Base-by-base conservation (phyloP, 2,797 vertebrate species). In the Myotis pilosus region DNA sequence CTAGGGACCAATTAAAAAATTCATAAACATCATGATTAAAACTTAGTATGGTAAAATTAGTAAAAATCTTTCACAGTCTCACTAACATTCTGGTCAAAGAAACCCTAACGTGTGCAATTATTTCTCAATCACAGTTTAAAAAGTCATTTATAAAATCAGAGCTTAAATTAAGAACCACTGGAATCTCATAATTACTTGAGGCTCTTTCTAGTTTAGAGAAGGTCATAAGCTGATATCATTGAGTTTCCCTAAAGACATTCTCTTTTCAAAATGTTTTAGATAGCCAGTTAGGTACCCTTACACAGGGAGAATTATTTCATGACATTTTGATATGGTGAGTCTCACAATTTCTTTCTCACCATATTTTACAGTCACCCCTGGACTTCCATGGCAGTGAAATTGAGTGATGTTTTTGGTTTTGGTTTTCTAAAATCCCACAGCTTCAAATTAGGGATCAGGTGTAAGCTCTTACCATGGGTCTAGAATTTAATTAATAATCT, bases 401-500 rank as follows among this genome's bases (percentile, higher is more conserved):
- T 38, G 41, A 88, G 68, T 53, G 79, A 68, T 17, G 2, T 62
- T 79, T 90, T 66, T 66, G 55, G 86, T 90, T 66, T 66, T 66
- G 87, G 87, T 47, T 92, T 53, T 15, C 60, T 93, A 36, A 85
- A 91, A 92, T 88, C 75, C 38, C 44, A 91, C 75, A 30, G 28
- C 49, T 95, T 88, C 89, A 95, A 76, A 91, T 90, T 90, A 89
- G 62, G 55, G 78, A 90, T 96, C 82, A 95, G 30, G 22, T 71
- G 15, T 89, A 95, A 96, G 78, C 23, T 41, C 64, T 94, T 96
- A 80, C 91, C 57, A 85, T 25, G 19, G 44, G 16, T 82, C 86
- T 91, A 36, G 78, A 95, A 84, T 87, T 94, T 89, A 92, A 95
- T 95, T 92, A 95, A 95, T 80, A 44, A 76, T 83, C 47, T 16